A percentile compares a stretch with the other conserved stretches of the same genome.
These are phyloP conservation scores for Drosophila oshimai DNA, from an alignment of 1,140 invertebrate species.

Conservation along the genomic window DNA sequence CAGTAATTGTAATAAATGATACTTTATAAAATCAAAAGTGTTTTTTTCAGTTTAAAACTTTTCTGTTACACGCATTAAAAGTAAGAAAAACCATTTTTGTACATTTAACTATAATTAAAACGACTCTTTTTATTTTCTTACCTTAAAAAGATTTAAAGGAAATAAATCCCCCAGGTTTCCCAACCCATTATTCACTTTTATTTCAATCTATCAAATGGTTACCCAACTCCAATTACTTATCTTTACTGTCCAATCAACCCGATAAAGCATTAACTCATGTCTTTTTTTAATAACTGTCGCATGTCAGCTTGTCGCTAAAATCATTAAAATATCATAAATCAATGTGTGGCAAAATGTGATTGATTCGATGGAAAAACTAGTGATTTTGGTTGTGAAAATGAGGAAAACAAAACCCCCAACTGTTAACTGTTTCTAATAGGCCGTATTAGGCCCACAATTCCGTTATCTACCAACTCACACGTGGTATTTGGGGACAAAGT, in stretches of 20 bases:
- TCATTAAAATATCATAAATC: conserved; percentile 27
- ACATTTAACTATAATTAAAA: too few relatives aligned
- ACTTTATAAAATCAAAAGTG: too few relatives aligned
- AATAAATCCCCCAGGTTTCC: too few relatives aligned
- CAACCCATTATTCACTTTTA: too few relatives aligned
- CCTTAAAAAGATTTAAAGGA: too few relatives aligned
- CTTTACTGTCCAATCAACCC: not conserved
- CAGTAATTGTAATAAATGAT: too few relatives aligned
- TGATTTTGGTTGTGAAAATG: not conserved
- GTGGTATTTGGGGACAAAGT: not conserved
- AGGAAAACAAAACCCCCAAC: not conserved
- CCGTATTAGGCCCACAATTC: not conserved
- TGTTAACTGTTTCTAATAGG: conserved; percentile 27
- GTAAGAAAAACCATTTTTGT: too few relatives aligned
- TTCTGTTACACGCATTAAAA: too few relatives aligned
- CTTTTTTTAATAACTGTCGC: not conserved
- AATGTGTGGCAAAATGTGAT: not conserved
- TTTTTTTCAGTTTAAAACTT: too few relatives aligned
- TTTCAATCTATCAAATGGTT: not conserved
- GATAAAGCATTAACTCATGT: not conserved
- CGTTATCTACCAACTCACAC: conserved; percentile 13
- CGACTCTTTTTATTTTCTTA: too few relatives aligned
- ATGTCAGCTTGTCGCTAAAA: too few relatives aligned
- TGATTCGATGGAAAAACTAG: not conserved
- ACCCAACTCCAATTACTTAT: not conserved